phyloP scores from a whole-genome alignment of 2,888 invertebrate genomes.

The Heteromurus nitidus region DNA sequence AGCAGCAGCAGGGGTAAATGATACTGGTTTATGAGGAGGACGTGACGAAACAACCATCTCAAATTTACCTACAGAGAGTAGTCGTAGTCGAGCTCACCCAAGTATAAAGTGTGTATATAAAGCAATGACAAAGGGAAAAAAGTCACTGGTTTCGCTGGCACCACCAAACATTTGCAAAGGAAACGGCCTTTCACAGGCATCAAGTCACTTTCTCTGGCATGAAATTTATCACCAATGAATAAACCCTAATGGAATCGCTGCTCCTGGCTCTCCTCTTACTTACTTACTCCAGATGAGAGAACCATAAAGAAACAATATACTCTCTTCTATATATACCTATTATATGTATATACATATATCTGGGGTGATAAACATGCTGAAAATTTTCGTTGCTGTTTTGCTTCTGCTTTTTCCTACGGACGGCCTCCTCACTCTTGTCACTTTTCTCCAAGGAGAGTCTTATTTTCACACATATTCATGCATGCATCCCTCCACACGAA shows the following conservation, averaged over 20 bases:
- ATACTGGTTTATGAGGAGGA: conserved; percentile 70
- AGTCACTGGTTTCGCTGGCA: not conserved
- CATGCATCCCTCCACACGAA: too few relatives aligned
- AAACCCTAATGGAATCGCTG: conserved; percentile 71
- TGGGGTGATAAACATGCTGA: conserved; percentile 2
- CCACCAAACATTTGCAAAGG: conserved; percentile 30
- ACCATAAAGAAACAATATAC: not conserved
- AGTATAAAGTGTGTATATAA: not conserved
- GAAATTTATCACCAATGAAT: conserved; percentile 73
- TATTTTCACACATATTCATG: too few relatives aligned
- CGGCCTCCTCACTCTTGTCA: conserved; percentile 43
- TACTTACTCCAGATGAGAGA: not conserved
- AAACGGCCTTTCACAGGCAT: conserved; percentile 33
- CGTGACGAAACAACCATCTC: conserved; percentile 73
- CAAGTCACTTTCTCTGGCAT: conserved; percentile 61
- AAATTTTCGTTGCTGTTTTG: too few relatives aligned
- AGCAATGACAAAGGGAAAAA: not conserved
- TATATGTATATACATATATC: conserved; percentile 2
- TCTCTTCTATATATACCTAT: too few relatives aligned
- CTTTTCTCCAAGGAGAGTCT: conserved; percentile 25
- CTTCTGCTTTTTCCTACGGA: too few relatives aligned
- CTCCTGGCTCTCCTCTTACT: conserved; percentile 17
- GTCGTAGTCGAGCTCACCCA: too few relatives aligned
- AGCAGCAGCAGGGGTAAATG: conserved; percentile 55
- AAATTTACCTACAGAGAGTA: not conserved